phyloP scores from a whole-genome alignment of 1,140 invertebrate species.

The Adelges cooleyi region DNA sequence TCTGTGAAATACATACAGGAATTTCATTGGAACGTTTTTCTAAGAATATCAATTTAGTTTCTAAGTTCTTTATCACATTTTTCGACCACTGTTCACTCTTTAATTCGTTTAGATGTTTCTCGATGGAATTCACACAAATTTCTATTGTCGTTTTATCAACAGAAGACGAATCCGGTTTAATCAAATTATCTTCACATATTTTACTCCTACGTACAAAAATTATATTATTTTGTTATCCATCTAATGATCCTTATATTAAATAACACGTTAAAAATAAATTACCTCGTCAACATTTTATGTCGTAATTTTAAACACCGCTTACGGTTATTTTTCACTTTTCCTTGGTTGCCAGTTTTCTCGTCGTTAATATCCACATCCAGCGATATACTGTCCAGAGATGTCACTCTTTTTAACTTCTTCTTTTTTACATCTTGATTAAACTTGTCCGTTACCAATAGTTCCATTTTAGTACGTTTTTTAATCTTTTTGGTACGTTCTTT shows the following conservation, averaged over 20 bases:
- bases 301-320: conserved; percentile 15
- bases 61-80: conserved; percentile 12
- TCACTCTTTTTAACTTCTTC: conserved; percentile 6
- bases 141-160: conserved; percentile 14
- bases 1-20: not conserved
- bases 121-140: conserved; percentile 16
- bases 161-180: not conserved
- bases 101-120: conserved; percentile 12
- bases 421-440: conserved; percentile 18
- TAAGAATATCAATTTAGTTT: conserved; percentile 21
- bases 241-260: too few species aligned
- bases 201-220: conserved; percentile 3
- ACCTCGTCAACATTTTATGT: conserved; percentile 17
- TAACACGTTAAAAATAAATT: not conserved
- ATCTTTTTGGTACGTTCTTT: conserved; percentile 16
- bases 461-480: conserved; percentile 12
- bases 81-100: conserved; percentile 18
- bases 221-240: not conserved
- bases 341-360: conserved; percentile 7
- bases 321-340: not conserved
- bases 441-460: not conserved
- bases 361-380: not conserved
- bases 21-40: conserved; percentile 26
- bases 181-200: conserved; percentile 1
- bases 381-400: conserved; percentile 10